Evolutionary conservation across 2,888 invertebrate species (phyloP), one percentile per base, ranked within the genome.

Genomic region (Tricholauxania praeusta): DNA sequence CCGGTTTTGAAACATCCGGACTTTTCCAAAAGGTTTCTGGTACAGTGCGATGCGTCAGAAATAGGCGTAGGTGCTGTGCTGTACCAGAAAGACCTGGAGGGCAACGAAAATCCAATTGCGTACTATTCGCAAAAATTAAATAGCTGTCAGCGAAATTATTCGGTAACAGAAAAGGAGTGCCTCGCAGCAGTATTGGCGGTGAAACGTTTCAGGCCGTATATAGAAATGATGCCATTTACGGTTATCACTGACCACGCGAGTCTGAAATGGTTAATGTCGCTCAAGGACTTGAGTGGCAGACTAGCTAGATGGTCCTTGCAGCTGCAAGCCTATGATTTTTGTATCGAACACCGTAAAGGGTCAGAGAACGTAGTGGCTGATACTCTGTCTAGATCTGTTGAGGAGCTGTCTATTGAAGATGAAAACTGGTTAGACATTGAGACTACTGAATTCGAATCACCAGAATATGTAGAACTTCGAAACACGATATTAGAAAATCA

Each of bases 301-400:
- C 69, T 82, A 48, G 81, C 81, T 3, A 22, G 80, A 10, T 84
- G 78, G 77, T 73, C 74, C 0, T 22, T 77, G 6, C 67, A 73
- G 17, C 39, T 77, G 6, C 77, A 76, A 64, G 74, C 51, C 74
- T 83, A 67, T 68, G 73, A 74, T 78, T 47, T 71, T 71, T 17
- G 62, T 2, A 73, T 77, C 3, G 73, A 75, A 12, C 81, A 84
- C 70, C 74, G 82, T 12, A 80, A 78, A 60, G 81, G 81, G 0
- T 74, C 75, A 1, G 68, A 74, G 0, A 79, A 82, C 10, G 52
- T 73, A 4, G 78, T 78, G 12, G 75, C 75, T 7, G 78, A 78
- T 48, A 70, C 72, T 12, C 28, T 78, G 3, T 78, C 75, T 0
- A 69, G 75, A 12, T 63, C 66, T 49, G 52, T 69, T 8, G 47